Base-by-base conservation (phyloP, 2,113 vertebrate genomes). In the Tenebrosternarchus preto region DNA sequence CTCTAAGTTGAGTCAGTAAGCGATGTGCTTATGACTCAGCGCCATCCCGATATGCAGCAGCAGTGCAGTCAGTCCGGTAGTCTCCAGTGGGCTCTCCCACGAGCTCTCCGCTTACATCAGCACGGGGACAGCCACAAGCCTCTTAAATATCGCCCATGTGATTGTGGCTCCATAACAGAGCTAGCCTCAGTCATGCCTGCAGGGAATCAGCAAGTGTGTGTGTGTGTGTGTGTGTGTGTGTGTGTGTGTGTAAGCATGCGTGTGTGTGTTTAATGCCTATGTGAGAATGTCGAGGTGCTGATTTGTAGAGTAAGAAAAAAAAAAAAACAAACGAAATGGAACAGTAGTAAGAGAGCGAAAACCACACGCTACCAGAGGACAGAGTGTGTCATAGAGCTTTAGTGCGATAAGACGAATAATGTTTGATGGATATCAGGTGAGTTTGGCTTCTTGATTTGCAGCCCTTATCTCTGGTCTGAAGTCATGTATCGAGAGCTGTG, bases 1-100 rank as follows among this genome's bases (percentile, higher is more conserved):
- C 56, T 53, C 76, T 89, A 80, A 87, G 78, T 33, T 83, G 83
- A 86, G 82, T 25, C 63, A 64, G 74, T 84, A 83, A 86, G 77
- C 29, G 20, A 50, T 76, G 85, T 75, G 57, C 22, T 76, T 85
- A 53, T 85, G 20, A 88, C 79, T 69, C 84, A 85, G 86, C 86
- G 73, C 63, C 71, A 76, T 83, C 81, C 72, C 33, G 73, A 67
- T 33, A 56, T 74, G 77, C 75, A 63, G 56, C 66, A n/a, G 33
- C 33, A 36, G 33, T 80, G 77, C 68, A 82, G 79, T 77, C 80
- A 82, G 69, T 84, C 83, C 72, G 17, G 81, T 77, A 82, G 73
- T 80, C 84, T 84, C 64, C 74, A 61, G 55, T 11, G 73, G 68
- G 74, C 84, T 80, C 73, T 74, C 71, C 84, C 80, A 87, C 82